Percentiles rank a stretch among this genome's conserved stretches.
Evolutionary conservation across 2,888 invertebrate genomes (phyloP).

Genomic region (Cylloceria caligata): DNA sequence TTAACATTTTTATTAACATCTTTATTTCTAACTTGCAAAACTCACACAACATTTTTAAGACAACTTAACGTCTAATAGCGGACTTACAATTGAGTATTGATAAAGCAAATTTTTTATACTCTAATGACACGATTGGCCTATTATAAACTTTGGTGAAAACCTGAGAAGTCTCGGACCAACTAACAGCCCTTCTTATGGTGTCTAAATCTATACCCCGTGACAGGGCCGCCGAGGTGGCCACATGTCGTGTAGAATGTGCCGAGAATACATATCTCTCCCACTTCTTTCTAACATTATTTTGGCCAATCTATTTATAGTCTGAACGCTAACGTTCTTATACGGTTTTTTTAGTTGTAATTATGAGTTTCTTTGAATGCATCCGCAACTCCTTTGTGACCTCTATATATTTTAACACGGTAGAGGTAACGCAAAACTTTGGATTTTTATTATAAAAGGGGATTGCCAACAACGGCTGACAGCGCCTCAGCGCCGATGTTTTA

Average conservation of each 20-base stretch:
- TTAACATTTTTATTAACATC: too few relatives aligned
- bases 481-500: conserved; percentile 56
- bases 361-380: too few relatives aligned
- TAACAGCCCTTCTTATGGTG: conserved; percentile 47
- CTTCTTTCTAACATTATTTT: conserved; percentile 47
- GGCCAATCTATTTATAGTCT: conserved; percentile 63
- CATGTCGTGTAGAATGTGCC: conserved; percentile 60
- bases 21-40: too few relatives aligned
- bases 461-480: conserved; percentile 46
- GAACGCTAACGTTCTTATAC: conserved; percentile 43
- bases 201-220: conserved; percentile 39
- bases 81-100: too few relatives aligned
- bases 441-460: conserved; percentile 41
- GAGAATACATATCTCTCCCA: conserved; percentile 63
- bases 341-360: conserved; percentile 51
- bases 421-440: conserved; percentile 36
- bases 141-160: conserved; percentile 47
- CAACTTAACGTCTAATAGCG: too few relatives aligned
- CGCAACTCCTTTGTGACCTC: conserved; percentile 28
- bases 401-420: conserved; percentile 34
- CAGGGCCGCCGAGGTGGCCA: conserved; percentile 52
- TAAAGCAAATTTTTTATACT: too few relatives aligned
- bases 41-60: too few relatives aligned
- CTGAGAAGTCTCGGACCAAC: conserved; percentile 35
- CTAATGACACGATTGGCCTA: neutral